A percentile compares a stretch with the other conserved stretches of the same genome.
These are phyloP conservation scores for Mesitornis unicolor DNA, from an alignment of 2,113 vertebrate species.

Conservation along the genomic window DNA sequence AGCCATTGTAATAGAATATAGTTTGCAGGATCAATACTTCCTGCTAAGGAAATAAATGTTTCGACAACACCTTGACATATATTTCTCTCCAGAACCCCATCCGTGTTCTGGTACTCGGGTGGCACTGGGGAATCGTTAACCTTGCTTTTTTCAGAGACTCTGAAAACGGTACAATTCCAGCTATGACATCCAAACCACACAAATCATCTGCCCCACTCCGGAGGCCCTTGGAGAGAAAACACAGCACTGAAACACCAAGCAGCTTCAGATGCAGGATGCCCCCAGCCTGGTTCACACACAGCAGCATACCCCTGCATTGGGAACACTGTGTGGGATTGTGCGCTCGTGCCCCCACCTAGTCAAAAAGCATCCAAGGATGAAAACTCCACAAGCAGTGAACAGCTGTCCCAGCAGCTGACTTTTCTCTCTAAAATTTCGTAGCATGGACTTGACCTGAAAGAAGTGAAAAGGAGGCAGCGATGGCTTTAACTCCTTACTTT, in stretches of 20 bases:
- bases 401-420: neutral
- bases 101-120: neutral
- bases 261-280: neutral
- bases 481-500: neutral
- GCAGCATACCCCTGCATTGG: accelerated
- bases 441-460: neutral
- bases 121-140: neutral
- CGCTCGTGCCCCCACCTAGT: accelerated
- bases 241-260: neutral
- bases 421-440: neutral
- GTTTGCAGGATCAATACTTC: constrained; percentile 35
- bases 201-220: neutral
- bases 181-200: neutral
- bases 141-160: neutral
- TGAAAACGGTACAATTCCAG: neutral
- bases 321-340: accelerated
- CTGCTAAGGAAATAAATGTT: constrained; percentile 40
- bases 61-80: neutral
- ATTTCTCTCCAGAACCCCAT: neutral
- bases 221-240: neutral
- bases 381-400: neutral
- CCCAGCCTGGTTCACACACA: neutral
- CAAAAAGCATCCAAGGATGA: neutral
- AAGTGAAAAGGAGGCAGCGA: neutral
- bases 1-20: constrained; percentile 21